These are phyloP conservation scores for Eueremaeus valkanovi DNA, from an alignment of 2,888 invertebrate species.

Conservation along the genomic window DNA sequence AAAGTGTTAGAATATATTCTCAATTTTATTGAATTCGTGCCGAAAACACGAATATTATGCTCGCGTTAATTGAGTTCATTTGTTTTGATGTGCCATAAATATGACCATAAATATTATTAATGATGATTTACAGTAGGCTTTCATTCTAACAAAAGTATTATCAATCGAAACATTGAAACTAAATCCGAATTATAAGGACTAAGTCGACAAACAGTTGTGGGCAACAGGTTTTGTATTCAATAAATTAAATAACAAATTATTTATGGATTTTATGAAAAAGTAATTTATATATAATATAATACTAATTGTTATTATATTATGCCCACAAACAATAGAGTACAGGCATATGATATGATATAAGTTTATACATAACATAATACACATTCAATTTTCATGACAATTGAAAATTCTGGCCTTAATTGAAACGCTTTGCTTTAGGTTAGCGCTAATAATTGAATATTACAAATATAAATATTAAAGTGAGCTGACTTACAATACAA, in stretches of 20 bases:
- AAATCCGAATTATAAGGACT: conserved; percentile 16
- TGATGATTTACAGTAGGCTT: conserved; percentile 9
- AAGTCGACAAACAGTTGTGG: background rate
- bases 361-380: background rate
- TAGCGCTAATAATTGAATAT: background rate
- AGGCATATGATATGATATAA: background rate
- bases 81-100: conserved; percentile 15
- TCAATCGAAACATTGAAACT: conserved; percentile 2
- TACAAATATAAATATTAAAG: too few species aligned
- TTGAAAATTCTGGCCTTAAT: conserved; percentile 24
- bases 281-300: too few species aligned
- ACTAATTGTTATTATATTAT: too few species aligned
- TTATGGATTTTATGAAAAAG: too few species aligned
- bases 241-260: too few species aligned
- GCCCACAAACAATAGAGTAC: background rate
- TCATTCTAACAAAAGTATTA: background rate
- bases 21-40: background rate
- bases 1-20: background rate
- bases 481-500: background rate
- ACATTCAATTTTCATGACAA: background rate
- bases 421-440: background rate
- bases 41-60: conserved; percentile 4
- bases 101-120: background rate
- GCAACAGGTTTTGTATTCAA: conserved; percentile 9
- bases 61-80: conserved; percentile 12